Evolutionary conservation across 2,797 vertebrate species (phyloP).

Genomic region (Galagoides demidoff): DNA sequence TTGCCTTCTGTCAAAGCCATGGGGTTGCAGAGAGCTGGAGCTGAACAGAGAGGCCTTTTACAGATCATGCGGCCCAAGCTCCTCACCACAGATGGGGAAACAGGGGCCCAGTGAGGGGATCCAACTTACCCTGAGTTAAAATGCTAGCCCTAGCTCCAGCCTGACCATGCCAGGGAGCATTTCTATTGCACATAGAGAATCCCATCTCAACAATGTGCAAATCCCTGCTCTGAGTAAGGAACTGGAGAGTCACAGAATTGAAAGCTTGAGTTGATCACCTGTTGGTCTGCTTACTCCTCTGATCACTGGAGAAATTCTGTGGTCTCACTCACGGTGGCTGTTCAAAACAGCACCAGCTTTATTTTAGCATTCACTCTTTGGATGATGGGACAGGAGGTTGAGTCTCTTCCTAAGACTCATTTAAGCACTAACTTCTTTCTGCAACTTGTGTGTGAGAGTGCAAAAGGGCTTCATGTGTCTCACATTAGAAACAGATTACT

Average conservation of each 20-base stretch:
- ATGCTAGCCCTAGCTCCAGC: background rate
- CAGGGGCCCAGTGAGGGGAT: background rate
- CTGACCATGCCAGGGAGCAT: too few relatives aligned
- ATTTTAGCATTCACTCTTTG: background rate
- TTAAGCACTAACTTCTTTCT: background rate
- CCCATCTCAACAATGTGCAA: background rate
- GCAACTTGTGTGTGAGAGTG: background rate
- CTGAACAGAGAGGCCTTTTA: background rate
- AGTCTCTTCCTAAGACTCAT: background rate
- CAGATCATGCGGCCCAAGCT: background rate
- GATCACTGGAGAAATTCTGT: background rate
- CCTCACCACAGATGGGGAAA: background rate
- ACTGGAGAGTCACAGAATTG: rapidly evolving
- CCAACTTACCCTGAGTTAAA: background rate
- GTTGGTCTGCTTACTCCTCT: background rate
- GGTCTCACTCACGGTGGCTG: background rate
- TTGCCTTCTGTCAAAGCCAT: background rate
- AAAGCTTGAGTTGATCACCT: background rate
- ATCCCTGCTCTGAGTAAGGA: background rate
- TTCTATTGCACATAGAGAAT: rapidly evolving
- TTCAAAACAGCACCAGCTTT: background rate
- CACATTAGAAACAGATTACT: background rate
- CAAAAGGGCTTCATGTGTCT: background rate
- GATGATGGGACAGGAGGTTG: background rate
- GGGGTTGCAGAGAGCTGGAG: background rate